Conservation (phyloP, 2,888 invertebrate species). For the Orchestes rusci region DNA sequence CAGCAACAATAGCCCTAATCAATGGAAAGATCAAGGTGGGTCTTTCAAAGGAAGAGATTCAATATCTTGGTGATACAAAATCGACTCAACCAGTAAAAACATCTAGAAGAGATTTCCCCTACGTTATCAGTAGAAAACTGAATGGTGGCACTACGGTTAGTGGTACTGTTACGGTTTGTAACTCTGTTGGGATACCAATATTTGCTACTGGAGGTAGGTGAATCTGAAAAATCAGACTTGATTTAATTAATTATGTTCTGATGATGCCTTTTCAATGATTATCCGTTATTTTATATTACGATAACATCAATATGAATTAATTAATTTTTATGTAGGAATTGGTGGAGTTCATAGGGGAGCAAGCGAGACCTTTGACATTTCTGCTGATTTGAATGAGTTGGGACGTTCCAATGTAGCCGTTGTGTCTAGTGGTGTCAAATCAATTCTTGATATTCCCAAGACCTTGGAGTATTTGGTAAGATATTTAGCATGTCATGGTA, state of each 20-base stretch:
- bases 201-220: slow-evolving; percentile 94
- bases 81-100: slow-evolving; percentile 61
- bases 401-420: slow-evolving; percentile 82
- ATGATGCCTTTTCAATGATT: background rate
- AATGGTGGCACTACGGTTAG: slow-evolving; percentile 96
- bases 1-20: slow-evolving; percentile 89
- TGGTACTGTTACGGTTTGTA: slow-evolving; percentile 82
- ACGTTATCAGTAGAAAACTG: slow-evolving; percentile 57
- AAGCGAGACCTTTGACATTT: slow-evolving; percentile 82
- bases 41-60: slow-evolving; percentile 56
- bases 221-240: slow-evolving; percentile 13
- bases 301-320: background rate
- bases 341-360: slow-evolving; percentile 94
- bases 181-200: slow-evolving; percentile 73
- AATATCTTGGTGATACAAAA: slow-evolving; percentile 51
- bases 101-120: slow-evolving; percentile 80
- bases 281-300: too few relatives aligned
- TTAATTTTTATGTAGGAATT: slow-evolving; percentile 42
- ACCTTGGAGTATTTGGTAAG: slow-evolving; percentile 89
- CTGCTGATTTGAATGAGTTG: slow-evolving; percentile 89
- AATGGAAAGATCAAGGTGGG: slow-evolving; percentile 80
- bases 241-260: background rate
- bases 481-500: too few relatives aligned
- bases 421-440: slow-evolving; percentile 94
- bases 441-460: slow-evolving; percentile 89